Evolutionary conservation across 2,113 vertebrate species (phyloP).

Genomic region (Vicugna pacos): DNA sequence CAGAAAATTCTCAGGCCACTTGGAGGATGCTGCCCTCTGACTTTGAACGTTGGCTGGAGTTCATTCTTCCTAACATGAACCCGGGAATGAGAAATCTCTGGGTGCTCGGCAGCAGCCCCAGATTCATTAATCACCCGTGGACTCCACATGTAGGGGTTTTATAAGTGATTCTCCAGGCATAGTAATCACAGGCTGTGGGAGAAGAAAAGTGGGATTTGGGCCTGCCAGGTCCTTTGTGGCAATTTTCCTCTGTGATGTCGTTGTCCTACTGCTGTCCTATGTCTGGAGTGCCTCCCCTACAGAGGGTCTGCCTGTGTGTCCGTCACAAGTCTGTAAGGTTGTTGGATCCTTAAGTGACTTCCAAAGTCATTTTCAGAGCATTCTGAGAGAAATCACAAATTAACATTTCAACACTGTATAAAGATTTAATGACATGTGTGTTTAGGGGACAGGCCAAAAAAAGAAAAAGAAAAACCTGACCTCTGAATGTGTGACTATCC

Average conservation of each 20-base stretch:
- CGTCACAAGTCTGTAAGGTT: not conserved
- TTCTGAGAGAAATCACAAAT: not conserved
- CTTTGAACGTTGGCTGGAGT: slow-evolving; percentile 43
- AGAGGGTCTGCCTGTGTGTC: not conserved
- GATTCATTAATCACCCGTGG: slow-evolving; percentile 56
- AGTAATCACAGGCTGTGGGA: not conserved
- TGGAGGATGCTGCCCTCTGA: not conserved
- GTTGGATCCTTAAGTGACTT: not conserved
- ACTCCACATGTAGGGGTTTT: slow-evolving; percentile 2
- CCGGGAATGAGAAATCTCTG: slow-evolving; percentile 34
- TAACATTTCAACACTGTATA: not conserved
- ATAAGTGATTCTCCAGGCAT: slow-evolving; percentile 26
- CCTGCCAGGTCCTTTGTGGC: not conserved
- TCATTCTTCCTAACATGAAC: slow-evolving; percentile 13
- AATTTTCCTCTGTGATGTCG: not conserved
- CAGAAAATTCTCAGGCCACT: not conserved
- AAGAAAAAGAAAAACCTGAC: not conserved
- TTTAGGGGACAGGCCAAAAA: not conserved
- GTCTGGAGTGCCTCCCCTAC: not conserved
- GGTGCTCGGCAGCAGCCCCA: not conserved
- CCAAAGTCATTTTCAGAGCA: slow-evolving; percentile 11
- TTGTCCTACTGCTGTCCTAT: not conserved
- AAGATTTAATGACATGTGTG: not conserved
- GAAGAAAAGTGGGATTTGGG: not conserved
- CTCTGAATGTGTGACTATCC: not conserved